Evolutionary conservation across 2,113 vertebrate genomes (phyloP), one percentile per base, ranked within the genome.

Genomic region (Serilophus lunatus): DNA sequence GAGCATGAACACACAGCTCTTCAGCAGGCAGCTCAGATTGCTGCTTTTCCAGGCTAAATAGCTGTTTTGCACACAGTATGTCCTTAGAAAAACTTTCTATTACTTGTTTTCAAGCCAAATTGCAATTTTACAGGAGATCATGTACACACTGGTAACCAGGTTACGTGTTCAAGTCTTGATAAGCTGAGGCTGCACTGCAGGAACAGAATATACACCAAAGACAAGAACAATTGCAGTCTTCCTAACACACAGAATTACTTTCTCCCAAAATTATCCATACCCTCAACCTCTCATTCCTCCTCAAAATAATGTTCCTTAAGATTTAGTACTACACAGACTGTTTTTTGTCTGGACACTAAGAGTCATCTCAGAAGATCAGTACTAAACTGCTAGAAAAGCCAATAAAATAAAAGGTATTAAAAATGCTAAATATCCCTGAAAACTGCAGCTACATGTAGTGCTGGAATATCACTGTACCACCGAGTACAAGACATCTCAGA

Each of bases 81-180:
- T 31, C 49, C 86, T 64, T 1, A 70, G 38, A 79, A 88, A 83
- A 84, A 56, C 56, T 35, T 38, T 1, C 7, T 19, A 5, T 59
- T 25, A 31, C 29, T 56, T 33, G 45, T 3, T 16, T 54, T 50
- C 15, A 29, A 60, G 19, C 16, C 38, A 40, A 77, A 57, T 3
- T 35, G 13, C 29, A 56, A 4, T 18, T n/a, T 56, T 53, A 22
- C 29, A 78, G 60, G 50, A 88, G 40, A 84, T 69, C 20, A 70
- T 5, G 26, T 8, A 6, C 20, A 60, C 64, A 38, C 57, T 28
- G 26, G 51, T 47, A 69, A 71, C 31, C 42, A 76, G 51, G n/a
- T 91, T 61, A 93, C 15, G 31, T n/a, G 40, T 95, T 90, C 72
- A 79, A 49, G 45, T 85, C 50, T 91, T 45, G 82, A 90, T 93